These are phyloP conservation scores for Meda fulgida DNA, from an alignment of 2,797 vertebrate species.

Conservation along the genomic window DNA sequence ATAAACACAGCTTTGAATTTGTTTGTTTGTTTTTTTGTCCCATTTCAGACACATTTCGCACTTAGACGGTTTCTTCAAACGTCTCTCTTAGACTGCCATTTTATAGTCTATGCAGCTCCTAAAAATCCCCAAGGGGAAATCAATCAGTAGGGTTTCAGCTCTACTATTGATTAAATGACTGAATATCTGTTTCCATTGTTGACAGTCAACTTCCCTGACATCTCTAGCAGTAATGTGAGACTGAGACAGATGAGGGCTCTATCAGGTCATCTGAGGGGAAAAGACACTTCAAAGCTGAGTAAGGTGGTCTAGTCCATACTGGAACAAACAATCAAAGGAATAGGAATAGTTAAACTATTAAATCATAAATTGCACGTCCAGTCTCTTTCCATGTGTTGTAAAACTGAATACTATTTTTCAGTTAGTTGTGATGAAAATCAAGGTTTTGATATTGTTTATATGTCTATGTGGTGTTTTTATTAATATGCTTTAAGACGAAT, in stretches of 20 bases:
- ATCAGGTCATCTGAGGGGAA: constrained; percentile 26
- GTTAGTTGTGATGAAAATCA: too few species aligned
- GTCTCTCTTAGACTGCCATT: neutral
- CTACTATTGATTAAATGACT: constrained; percentile 57
- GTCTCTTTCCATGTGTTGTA: neutral
- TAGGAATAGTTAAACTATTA: neutral
- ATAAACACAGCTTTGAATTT: neutral
- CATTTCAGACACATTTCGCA: neutral
- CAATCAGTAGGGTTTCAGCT: constrained; percentile 46
- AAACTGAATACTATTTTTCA: neutral
- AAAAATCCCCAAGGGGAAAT: constrained; percentile 20
- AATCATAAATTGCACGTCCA: neutral
- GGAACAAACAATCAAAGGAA: neutral
- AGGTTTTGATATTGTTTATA: too few species aligned
- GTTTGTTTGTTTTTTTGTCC: too few species aligned
- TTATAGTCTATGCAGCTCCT: neutral
- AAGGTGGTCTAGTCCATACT: neutral
- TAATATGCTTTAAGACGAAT: too few species aligned
- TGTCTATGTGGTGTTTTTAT: too few species aligned
- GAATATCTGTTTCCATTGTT: constrained; percentile 41
- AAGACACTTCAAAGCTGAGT: neutral
- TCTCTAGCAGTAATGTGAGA: constrained; percentile 41
- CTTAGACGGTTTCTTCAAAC: neutral
- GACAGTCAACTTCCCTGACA: constrained; percentile 41
- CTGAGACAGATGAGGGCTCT: constrained; percentile 43